Base-by-base conservation (phyloP, 2,113 vertebrate species). In the Damaliscus lunatus region DNA sequence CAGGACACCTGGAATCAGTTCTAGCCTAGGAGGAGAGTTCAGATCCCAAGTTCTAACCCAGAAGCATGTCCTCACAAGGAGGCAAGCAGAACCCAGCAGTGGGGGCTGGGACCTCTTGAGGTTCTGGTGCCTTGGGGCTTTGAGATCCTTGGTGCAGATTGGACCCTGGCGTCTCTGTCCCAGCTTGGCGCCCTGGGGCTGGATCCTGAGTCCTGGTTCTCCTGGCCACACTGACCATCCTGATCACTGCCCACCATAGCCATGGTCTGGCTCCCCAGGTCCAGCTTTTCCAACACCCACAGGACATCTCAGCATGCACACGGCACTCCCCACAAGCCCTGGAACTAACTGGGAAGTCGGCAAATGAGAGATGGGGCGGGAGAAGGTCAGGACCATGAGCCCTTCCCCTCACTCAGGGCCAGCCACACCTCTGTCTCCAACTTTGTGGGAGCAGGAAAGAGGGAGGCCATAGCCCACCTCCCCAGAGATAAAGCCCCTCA, bases 31-130 rank as follows among this genome's bases (percentile, higher is more conserved):
- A 88, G 9, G 29, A 33, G 16, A 80, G 16, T 14, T 57, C 88
- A 74, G 88, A 87, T 64, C 13, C 33, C 74, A 82, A 93, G 48
- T 59, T 25, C 82, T 96, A 46, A 40, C 55, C 77, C 46, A 88
- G 80, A 12, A 48, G 31, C 7, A 0, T 74, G 21, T 48, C 3
- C 6, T 80, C 60, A 74, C 67, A 87, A 40, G 11, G 16, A 27
- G 31, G 16, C 16, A 52, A 52, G 31, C 10, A 33, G 48, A 81
- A 21, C 31, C 29, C 78, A 81, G 29, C 78, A 52, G 14, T 53
- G 19, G 12, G 50, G 33, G 6, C 31, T 16, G 16, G 33, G 36
- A 31, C 62, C 50, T 12, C 33, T 53, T 14, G 80, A 53, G 50
- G 19, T 53, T 53, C 80, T 23, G 11, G 80, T 50, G 33, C 31